Percentiles rank a stretch among this genome's conserved stretches.
Conservation (phyloP, 2,797 vertebrate genomes). For the Mormyrops boulengeri region DNA sequence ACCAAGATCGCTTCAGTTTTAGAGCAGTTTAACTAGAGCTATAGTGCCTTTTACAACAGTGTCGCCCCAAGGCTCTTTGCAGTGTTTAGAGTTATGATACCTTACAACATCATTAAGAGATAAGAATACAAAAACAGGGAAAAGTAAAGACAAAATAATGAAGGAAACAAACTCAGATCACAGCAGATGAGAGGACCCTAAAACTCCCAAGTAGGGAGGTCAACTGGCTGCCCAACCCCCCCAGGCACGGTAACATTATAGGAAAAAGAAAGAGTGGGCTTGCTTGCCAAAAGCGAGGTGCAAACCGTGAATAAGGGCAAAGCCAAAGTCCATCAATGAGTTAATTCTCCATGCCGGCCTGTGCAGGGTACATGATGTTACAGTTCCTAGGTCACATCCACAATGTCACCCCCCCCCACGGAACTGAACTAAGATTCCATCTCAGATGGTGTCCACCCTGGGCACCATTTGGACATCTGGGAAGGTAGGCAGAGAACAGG, state of each 20-base stretch:
- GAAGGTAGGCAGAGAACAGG: too few relatives aligned
- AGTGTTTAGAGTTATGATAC: not conserved
- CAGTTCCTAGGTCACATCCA: too few relatives aligned
- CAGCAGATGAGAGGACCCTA: not conserved
- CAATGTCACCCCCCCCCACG: too few relatives aligned
- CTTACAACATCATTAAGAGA: not conserved
- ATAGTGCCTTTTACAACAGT: not conserved
- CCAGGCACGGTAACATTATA: not conserved
- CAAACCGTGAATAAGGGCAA: not conserved
- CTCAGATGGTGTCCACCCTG: too few relatives aligned
- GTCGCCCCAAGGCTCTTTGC: not conserved
- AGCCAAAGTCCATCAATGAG: not conserved
- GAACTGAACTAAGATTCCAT: too few relatives aligned
- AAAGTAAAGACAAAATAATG: not conserved
- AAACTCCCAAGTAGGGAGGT: not conserved
- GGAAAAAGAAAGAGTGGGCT: not conserved
- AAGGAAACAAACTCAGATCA: not conserved
- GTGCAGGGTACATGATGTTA: not conserved
- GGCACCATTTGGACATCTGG: too few relatives aligned
- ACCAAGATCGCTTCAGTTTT: too few relatives aligned
- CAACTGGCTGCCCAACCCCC: not conserved
- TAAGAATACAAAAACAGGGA: not conserved
- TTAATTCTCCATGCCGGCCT: not conserved
- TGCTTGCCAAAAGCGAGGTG: not conserved
- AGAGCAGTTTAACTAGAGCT: too few relatives aligned